These are phyloP conservation scores for Siniperca obscura DNA, from an alignment of 2,797 vertebrate species.

Conservation along the genomic window DNA sequence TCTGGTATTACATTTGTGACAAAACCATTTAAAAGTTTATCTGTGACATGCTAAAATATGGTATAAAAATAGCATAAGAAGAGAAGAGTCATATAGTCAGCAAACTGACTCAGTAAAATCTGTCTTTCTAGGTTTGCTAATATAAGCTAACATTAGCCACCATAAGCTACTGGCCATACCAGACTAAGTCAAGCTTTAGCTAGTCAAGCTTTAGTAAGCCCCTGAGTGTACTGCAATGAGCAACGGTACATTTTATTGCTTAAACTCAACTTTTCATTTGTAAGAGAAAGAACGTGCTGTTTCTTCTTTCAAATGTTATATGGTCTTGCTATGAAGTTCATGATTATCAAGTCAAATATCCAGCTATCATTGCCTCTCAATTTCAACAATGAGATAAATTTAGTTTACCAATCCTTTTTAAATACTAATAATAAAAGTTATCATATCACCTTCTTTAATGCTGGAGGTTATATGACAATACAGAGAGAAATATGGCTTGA, in stretches of 20 bases:
- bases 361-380: neutral
- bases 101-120: neutral
- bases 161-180: neutral
- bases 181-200: too few relatives aligned
- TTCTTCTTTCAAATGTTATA: neutral
- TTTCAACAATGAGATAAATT: neutral
- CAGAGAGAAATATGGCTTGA: conserved; percentile 47
- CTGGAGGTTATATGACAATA: conserved; percentile 24
- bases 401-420: neutral
- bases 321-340: neutral
- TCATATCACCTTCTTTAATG: conserved; percentile 2
- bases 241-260: neutral
- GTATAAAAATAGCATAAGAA: too few relatives aligned
- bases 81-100: neutral
- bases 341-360: neutral
- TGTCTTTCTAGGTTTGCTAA: neutral
- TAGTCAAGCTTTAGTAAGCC: too few relatives aligned
- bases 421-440: conserved; percentile 35
- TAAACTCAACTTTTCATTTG: neutral
- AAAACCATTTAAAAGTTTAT: too few relatives aligned
- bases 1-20: neutral
- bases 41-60: neutral
- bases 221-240: neutral
- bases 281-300: neutral
- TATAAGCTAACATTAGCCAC: neutral